Base-by-base conservation (phyloP, 2,797 vertebrate species). In the Carcharodon carcharias region DNA sequence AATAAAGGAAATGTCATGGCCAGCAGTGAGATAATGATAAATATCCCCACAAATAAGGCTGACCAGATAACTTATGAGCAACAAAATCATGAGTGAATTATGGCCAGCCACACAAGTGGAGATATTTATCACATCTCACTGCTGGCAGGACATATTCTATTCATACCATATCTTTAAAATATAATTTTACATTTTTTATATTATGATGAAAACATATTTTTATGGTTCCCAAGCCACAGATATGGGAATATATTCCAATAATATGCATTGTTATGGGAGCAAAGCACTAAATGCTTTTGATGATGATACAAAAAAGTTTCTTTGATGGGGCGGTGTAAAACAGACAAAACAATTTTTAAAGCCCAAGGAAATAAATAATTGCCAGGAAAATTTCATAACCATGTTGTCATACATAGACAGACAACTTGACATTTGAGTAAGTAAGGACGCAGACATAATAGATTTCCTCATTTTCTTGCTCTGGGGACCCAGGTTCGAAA, bases 21-120 rank as follows among this genome's bases (percentile, higher is more conserved):
- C 69, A 95, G 94, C 94, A 95, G 69, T 73, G 69, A 77, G 94
- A 77, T 95, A 95, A 95, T 95, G 94, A 95, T 95, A 73, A 95
- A 95, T 95, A 95, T 73, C 94, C 50, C 31, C 67, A 95, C 94
- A 95, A 95, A 95, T 95, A 56, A 95, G 94, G 94, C 94, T 95
- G 94, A 95, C 94, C 94, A 28, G 94, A 77, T 95, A 95, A 95
- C 94, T 95, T 95, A 95, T 77, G 94, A 95, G 94, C 94, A 95
- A 77, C 94, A 95, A 95, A 95, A 95, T 95, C 94, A 95, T 73
- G 94, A 95, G 94, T 95, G 94, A 95, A 95, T 95, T 95, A 95
- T 95, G 69, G 69, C 69, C 69, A 56, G 94, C 69, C 94, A 95
- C 94, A 73, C 94, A 95, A 95, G 94, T 73, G 45, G 94, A 95